Evolutionary conservation across 2,888 invertebrate species (phyloP).

Genomic region (Amiota mariae): DNA sequence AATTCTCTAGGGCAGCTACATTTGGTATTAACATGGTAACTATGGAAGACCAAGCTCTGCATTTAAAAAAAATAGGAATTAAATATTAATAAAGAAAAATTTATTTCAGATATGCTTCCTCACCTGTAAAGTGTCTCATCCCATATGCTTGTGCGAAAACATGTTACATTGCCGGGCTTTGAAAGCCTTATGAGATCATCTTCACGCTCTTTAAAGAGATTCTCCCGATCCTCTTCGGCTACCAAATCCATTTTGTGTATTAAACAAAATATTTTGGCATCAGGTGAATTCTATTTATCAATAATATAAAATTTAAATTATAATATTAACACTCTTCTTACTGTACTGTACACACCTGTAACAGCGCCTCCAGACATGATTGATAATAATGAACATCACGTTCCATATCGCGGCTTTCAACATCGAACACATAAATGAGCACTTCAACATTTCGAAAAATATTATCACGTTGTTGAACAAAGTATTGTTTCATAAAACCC

Average conservation of each 20-base stretch:
- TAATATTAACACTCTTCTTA: no score
- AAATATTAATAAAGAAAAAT: background rate
- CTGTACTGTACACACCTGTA: constrained; percentile 76
- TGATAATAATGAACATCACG: constrained; percentile 99
- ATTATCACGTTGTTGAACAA: constrained; percentile 97
- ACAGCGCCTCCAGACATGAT: constrained; percentile 95
- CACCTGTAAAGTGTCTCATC: constrained; percentile 98
- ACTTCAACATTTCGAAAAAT: constrained; percentile 99
- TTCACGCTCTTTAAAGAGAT: constrained; percentile 91
- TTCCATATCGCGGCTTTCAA: constrained; percentile 97
- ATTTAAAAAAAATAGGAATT: constrained; percentile 21
- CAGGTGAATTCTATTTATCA: constrained; percentile 89
- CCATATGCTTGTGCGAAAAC: constrained; percentile 99
- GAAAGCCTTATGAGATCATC: constrained; percentile 92
- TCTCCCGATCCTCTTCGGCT: constrained; percentile 94
- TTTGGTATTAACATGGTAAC: constrained; percentile 99
- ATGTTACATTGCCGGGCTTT: constrained; percentile 93
- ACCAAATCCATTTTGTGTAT: constrained; percentile 99
- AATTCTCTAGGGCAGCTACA: constrained; percentile 94
- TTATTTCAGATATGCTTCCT: no score
- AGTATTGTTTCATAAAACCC: constrained; percentile 99
- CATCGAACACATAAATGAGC: constrained; percentile 99
- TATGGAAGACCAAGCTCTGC: constrained; percentile 97
- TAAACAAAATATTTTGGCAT: constrained; percentile 97
- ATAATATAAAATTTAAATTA: no score